Conservation (phyloP, 2,113 vertebrate genomes). For the Phrynosoma blainvillii region DNA sequence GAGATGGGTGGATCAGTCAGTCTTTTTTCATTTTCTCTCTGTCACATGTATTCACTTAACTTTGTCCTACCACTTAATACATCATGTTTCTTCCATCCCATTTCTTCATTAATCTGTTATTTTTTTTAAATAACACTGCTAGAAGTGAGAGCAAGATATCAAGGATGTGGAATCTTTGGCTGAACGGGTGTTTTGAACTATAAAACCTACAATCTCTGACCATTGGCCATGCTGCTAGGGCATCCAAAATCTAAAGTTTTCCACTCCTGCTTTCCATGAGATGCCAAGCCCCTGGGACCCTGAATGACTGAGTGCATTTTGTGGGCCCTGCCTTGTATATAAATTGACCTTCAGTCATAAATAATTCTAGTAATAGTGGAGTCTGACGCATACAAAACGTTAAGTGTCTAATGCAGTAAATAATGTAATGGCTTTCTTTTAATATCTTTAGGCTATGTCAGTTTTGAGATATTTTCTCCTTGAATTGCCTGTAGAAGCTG, state of each 20-base stretch:
- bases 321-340: neutral
- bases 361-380: neutral
- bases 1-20: neutral
- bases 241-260: too few species aligned
- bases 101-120: neutral
- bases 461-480: slow-evolving; percentile 17
- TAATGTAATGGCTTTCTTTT: neutral
- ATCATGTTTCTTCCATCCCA: neutral
- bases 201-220: too few species aligned
- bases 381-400: neutral
- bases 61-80: too few species aligned
- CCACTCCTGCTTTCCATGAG: neutral
- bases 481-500: slow-evolving; percentile 27
- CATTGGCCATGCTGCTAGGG: too few species aligned
- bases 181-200: too few species aligned
- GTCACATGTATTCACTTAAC: neutral
- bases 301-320: neutral
- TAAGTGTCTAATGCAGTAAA: neutral
- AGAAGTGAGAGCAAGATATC: too few species aligned
- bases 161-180: too few species aligned
- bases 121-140: neutral
- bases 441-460: neutral
- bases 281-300: neutral
- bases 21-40: neutral
- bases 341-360: neutral